These are phyloP conservation scores for Xenopus petersii DNA, from an alignment of 2,797 vertebrate species.

Conservation along the genomic window DNA sequence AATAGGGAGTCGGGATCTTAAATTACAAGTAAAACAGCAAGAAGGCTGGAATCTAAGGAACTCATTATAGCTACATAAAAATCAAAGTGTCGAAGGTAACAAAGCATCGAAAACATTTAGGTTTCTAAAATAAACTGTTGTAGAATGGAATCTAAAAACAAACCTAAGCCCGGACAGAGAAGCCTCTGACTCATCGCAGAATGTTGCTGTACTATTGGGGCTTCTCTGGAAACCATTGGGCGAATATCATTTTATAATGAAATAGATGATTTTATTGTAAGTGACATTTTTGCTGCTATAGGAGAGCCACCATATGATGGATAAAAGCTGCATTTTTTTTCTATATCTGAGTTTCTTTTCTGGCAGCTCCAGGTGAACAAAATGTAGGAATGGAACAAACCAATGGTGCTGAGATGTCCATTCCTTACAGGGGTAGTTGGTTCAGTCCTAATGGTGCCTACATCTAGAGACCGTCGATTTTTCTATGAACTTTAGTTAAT, in stretches of 20 bases:
- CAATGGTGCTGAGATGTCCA: constrained; percentile 39
- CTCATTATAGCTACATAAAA: constrained; percentile 48
- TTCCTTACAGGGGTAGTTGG: constrained; percentile 6
- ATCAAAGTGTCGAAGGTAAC: constrained; percentile 66
- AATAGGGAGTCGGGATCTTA: constrained; percentile 57
- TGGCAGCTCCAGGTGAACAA: constrained; percentile 39
- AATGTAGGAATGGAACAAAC: constrained; percentile 51
- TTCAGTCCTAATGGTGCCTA: constrained; percentile 55
- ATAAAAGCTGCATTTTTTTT: constrained; percentile 63
- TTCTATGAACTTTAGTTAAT: constrained; percentile 84
- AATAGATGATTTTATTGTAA: background rate
- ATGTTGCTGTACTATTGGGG: background rate
- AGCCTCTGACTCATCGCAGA: too few species aligned
- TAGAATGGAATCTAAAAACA: constrained; percentile 48
- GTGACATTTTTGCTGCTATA: constrained; percentile 70
- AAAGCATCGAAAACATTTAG: constrained; percentile 58
- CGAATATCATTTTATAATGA: background rate
- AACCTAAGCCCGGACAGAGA: constrained; percentile 22
- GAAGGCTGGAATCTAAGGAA: constrained; percentile 57
- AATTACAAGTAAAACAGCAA: constrained; percentile 55
- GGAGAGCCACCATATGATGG: constrained; percentile 66
- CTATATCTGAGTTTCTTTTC: constrained; percentile 49
- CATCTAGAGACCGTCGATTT: constrained; percentile 58
- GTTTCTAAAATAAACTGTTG: constrained; percentile 56
- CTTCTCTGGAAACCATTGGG: background rate